Evolutionary conservation across 2,888 invertebrate genomes (phyloP), one percentile per base, ranked within the genome.

Genomic region (Ametastegia equiseti): DNA sequence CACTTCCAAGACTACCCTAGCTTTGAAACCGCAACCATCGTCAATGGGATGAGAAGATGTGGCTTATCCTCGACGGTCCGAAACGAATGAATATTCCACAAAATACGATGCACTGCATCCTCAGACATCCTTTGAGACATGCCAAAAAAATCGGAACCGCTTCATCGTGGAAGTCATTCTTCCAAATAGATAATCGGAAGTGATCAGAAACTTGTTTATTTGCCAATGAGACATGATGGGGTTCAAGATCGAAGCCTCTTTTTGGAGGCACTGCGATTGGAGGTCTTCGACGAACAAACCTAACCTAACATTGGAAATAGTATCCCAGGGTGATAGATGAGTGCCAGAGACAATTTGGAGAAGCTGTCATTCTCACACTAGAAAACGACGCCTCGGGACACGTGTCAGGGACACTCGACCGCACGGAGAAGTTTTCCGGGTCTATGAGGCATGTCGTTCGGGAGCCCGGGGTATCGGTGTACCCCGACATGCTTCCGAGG

Each of bases 271-370:
- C 42, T 42, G 42, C 42, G 9, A 5, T 6, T 42, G 9, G 5
- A 6, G 42, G 15, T 45, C 71, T 47, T 7, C 27, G 71, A 39
- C 60, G 5, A 42, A 54, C 63, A 7, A 15, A 27, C 27, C 23
- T n/a, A n/a, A 33, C n/a, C 63, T 65, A 65, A 45, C 47, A 71
- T 45, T 71, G 87, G 86, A 86, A 86, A 84, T 84, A 86, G 84
- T 86, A 84, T 30, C 60, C 6, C 6, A 83, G 83, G 83, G 84
- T 84, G 84, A 82, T 84, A 84, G 83, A 84, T 84, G 84, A 83
- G 83, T 83, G 83, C 84, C 67, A 87, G 86, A 87, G 87, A 87
- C 87, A 86, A 87, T 87, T 85, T 83, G 82, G 84, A 84, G 83
- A 82, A 83, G 83, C 82, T 86, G 86, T 86, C 85, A 83, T 83